A percentile compares a stretch with the other conserved stretches of the same genome.
phyloP scores from a whole-genome alignment of 1,140 invertebrate species.

The Drosophila hydei region DNA sequence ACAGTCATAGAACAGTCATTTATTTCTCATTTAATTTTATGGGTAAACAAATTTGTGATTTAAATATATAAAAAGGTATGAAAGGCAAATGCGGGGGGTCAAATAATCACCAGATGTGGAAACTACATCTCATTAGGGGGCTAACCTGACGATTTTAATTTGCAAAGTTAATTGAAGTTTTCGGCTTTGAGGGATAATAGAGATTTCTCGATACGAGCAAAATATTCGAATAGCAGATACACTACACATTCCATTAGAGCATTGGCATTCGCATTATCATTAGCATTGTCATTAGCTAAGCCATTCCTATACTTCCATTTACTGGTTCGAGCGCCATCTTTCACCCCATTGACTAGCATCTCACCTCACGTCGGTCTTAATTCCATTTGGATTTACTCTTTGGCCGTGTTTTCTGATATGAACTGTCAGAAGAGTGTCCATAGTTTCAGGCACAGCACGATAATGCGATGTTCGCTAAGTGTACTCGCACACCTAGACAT shows the following conservation, averaged over 20 bases:
- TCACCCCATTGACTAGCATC: no score
- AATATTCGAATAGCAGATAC: no score
- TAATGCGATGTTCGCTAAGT: neutral
- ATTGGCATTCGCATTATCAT: no score
- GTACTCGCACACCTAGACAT: constrained; percentile 1
- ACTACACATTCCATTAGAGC: no score
- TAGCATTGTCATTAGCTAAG: no score
- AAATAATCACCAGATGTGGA: neutral
- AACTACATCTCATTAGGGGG: neutral
- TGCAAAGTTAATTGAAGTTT: no score
- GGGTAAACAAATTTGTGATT: constrained; percentile 2
- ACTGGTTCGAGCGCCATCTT: no score
- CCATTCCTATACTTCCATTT: no score
- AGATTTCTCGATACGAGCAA: no score
- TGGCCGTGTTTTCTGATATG: neutral
- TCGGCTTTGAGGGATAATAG: no score
- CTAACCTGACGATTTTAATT: neutral
- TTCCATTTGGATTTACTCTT: neutral
- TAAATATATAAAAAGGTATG: neutral
- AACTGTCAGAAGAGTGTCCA: neutral
- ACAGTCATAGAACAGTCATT: neutral
- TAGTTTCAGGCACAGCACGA: neutral
- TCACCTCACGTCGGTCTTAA: no score
- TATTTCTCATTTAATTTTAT: neutral
- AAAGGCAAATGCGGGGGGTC: neutral